A percentile compares a stretch with the other conserved stretches of the same genome.
phyloP scores from a whole-genome alignment of 2,113 vertebrate species.

The Cyprinodon tularosa region DNA sequence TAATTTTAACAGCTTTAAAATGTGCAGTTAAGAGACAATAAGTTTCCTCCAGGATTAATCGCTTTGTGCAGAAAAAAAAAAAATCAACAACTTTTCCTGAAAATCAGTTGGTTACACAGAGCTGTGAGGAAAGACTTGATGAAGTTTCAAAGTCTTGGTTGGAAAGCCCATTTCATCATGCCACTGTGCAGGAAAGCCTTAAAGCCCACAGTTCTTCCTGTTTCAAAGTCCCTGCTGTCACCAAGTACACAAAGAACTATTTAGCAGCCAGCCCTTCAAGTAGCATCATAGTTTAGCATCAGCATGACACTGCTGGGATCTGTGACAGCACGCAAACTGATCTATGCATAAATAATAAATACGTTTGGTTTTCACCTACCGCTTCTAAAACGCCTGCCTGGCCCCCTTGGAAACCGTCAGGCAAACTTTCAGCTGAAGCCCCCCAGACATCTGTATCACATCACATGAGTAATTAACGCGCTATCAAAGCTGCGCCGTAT shows the following conservation, averaged over 20 bases:
- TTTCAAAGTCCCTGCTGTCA: slow-evolving; percentile 80
- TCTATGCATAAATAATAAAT: slow-evolving; percentile 84
- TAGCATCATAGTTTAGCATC: slow-evolving; percentile 84
- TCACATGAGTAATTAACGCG: slow-evolving; percentile 86
- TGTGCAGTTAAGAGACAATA: slow-evolving; percentile 14
- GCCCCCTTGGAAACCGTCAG: slow-evolving; percentile 82
- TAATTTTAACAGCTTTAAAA: slow-evolving; percentile 58
- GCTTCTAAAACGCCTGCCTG: slow-evolving; percentile 84
- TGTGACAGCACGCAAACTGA: slow-evolving; percentile 82
- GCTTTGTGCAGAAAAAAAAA: not conserved
- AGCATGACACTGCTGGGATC: slow-evolving; percentile 79
- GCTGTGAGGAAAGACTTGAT: slow-evolving; percentile 21
- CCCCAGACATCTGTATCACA: slow-evolving; percentile 84
- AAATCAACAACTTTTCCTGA: slow-evolving; percentile 24
- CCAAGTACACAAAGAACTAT: slow-evolving; percentile 84
- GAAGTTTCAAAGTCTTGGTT: slow-evolving; percentile 70
- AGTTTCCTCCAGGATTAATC: not conserved
- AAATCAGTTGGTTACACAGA: slow-evolving; percentile 25
- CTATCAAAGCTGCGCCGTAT: slow-evolving; percentile 82
- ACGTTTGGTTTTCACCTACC: slow-evolving; percentile 85
- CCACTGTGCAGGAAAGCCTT: slow-evolving; percentile 68
- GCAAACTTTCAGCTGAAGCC: slow-evolving; percentile 83
- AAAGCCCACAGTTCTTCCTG: slow-evolving; percentile 77
- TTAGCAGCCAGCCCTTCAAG: slow-evolving; percentile 83
- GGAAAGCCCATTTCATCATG: slow-evolving; percentile 68